Evolutionary conservation across 1,140 invertebrate genomes (phyloP), one percentile per base, ranked within the genome.

Genomic region (Drosophila guanche): DNA sequence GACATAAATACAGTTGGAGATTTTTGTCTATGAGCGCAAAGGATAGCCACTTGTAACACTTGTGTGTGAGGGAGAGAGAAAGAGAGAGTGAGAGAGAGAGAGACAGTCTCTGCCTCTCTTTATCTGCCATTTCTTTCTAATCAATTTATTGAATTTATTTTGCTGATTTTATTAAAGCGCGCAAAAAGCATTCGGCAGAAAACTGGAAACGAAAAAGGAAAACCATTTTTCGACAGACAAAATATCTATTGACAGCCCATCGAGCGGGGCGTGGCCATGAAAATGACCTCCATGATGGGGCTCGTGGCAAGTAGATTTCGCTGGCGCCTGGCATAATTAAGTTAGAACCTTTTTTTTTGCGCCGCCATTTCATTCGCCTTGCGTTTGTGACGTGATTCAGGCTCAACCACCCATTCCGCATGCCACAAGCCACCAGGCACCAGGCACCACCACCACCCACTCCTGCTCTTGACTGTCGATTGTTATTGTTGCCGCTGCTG

Each of bases 131-230:
- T 47, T 42, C 40, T 29, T 69, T 62, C 72, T 86, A 80, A 86
- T 85, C 81, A 86, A 85, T 86, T 85, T 85, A 85, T 86, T 74
- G 77, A 86, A 86, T 85, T 86, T 76, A 77, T 85, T 66, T 68
- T 77, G 77, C 68, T 81, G 80, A 85, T 85, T 85, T 79, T 66
- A 85, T 85, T 85, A 85, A 85, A 85, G 80, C 67, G 56, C 67
- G 50, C 70, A 70, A 81, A 76, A 74, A 73, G 61, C 78, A 57
- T 57, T 40, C 23, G 43, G 23, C 43, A 59, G 50, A 29, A 77
- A 58, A 51, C 4, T 20, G n/a, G 22, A 47, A 25, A 8, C 56
- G 20, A n/a, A 46, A 46, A 57, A 48, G 60, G 14, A 72, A 71
- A 72, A 54, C 43, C 41, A 68, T 68, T 68, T 67, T 67, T 40